Evolutionary conservation across 2,888 invertebrate species (phyloP), one percentile per base, ranked within the genome.

Genomic region (Malthinus flaveolus): DNA sequence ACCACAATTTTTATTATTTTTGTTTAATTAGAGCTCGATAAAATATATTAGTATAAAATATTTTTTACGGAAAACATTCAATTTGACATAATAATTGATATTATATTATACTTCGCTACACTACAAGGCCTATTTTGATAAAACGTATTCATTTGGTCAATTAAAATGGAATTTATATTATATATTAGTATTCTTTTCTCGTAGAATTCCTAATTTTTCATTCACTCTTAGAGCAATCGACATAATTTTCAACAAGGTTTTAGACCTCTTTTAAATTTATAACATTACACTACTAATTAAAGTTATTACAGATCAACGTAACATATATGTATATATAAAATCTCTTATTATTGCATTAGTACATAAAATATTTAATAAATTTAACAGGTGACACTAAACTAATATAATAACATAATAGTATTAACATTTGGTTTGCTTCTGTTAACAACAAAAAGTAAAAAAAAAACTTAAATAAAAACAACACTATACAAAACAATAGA

Each of bases 91-190:
- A 34, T 56, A 58, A 54, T 54, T 56, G 39, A 42, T 60, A 49
- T 63, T 61, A 67, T 61, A n/a, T n/a, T n/a, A 62, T 66, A 64
- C 59, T 46, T 56, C 65, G 65, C 64, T 62, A 66, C 66, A 62
- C 74, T 76, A 73, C 75, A 76, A 76, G 75, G 75, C 75, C 72
- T 73, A 73, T 53, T 70, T 66, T 23, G 39, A 42, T 42, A 42
- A 42, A 42, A 42, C 39, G 39, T 42, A 42, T 42, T 23, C 23
- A 23, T 23, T 42, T 42, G 39, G 39, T 42, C 39, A 42, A 42
- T 42, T 42, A 42, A 42, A 42, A 23, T 42, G 39, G 39, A 42
- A 42, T 39, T 39, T 15, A 39, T 42, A 42, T 15, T 11, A 12
- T 15, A 12, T 39, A 11, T 11, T 23, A 15, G 10, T 23, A 12